Percentiles rank a stretch among this genome's conserved stretches.
These are phyloP conservation scores for Melanotaenia pygmaea DNA, from an alignment of 2,797 vertebrate species.

Conservation along the genomic window DNA sequence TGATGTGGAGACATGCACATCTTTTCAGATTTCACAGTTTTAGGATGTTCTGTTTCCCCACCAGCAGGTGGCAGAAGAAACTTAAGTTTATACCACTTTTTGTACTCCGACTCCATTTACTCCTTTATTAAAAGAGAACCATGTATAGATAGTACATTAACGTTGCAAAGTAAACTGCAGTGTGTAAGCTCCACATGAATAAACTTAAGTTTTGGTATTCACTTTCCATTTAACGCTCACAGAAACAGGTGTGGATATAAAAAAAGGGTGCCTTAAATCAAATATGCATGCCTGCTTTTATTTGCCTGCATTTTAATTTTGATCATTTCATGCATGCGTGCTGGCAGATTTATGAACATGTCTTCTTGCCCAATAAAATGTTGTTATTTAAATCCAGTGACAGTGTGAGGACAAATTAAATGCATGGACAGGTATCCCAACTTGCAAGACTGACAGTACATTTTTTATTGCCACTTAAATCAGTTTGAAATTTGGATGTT, in stretches of 20 bases:
- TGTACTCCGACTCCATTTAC: neutral
- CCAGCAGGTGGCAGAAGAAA: slow-evolving; percentile 81
- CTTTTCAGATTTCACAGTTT: neutral
- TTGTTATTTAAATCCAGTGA: slow-evolving; percentile 1
- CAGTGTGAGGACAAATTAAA: slow-evolving; percentile 7
- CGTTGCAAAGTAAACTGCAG: neutral
- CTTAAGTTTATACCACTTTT: slow-evolving; percentile 2
- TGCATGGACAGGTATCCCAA: neutral
- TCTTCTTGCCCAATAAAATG: slow-evolving; percentile 4
- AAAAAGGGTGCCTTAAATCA: neutral
- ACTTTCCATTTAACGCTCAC: neutral
- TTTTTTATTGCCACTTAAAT: slow-evolving; percentile 9
- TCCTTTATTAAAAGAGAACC: neutral
- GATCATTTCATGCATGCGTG: slow-evolving; percentile 7
- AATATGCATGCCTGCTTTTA: neutral
- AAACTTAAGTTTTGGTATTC: neutral
- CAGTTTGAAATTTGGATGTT: slow-evolving; percentile 2
- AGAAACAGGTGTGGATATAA: neutral
- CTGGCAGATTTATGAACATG: slow-evolving; percentile 3
- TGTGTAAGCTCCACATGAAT: neutral
- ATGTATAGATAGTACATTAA: neutral
- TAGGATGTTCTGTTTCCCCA: slow-evolving; percentile 11
- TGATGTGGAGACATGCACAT: neutral
- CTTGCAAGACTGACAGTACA: neutral
- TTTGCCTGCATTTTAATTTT: neutral